Evolutionary conservation across 2,888 invertebrate species (phyloP).

Genomic region (Rhyacophila evoluta): DNA sequence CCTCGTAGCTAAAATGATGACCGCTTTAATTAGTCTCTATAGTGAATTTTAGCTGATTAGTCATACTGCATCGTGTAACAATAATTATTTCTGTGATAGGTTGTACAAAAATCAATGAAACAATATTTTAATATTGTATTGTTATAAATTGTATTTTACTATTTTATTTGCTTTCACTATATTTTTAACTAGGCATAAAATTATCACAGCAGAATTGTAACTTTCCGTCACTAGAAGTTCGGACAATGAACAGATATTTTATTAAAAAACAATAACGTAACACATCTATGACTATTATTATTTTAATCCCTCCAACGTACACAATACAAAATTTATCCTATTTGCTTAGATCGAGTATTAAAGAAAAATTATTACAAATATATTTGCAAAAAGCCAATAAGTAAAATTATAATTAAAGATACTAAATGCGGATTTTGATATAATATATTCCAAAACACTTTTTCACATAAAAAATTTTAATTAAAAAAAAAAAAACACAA

Average conservation of each 20-base stretch:
- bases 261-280: neutral
- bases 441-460: too few species aligned
- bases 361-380: neutral
- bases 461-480: too few species aligned
- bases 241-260: neutral
- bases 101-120: neutral
- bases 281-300: neutral
- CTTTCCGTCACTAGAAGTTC: neutral
- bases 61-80: neutral
- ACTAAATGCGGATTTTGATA: too few species aligned
- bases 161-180: neutral
- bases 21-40: too few species aligned
- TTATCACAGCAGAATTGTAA: conserved; percentile 13
- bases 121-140: neutral
- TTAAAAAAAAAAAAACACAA: too few species aligned
- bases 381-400: too few species aligned
- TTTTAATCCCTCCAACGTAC: neutral
- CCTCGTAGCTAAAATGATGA: too few species aligned
- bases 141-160: conserved; percentile 1
- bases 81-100: conserved; percentile 6
- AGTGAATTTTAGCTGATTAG: too few species aligned
- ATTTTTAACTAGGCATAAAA: neutral
- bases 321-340: neutral
- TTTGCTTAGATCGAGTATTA: neutral
- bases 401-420: too few species aligned